These are phyloP conservation scores for Desmodus rotundus DNA, from an alignment of 2,113 vertebrate species.

Conservation along the genomic window DNA sequence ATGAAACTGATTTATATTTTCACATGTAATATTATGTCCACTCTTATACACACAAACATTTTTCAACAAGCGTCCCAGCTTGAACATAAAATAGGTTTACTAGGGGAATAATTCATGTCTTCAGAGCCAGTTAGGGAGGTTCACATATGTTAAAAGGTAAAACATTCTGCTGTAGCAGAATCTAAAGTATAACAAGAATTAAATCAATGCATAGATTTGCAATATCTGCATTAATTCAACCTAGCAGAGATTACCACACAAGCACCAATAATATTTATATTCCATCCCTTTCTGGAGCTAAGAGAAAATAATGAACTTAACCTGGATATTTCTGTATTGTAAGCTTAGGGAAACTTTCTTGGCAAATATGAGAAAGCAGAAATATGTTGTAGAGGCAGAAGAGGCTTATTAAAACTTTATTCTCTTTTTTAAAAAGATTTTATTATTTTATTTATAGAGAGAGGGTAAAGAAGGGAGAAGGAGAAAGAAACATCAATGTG, in stretches of 20 bases:
- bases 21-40: neutral
- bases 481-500: no score
- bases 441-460: no score
- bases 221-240: neutral
- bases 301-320: constrained; percentile 6
- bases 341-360: constrained; percentile 50
- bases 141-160: neutral
- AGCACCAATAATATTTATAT: neutral
- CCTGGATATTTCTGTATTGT: constrained; percentile 26
- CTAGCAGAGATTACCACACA: neutral
- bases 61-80: neutral
- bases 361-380: constrained; percentile 48
- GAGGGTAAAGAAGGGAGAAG: no score
- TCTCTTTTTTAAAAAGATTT: no score
- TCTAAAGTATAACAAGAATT: neutral
- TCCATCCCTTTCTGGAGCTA: neutral
- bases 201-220: neutral
- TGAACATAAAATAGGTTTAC: neutral
- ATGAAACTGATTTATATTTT: neutral
- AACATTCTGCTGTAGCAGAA: neutral
- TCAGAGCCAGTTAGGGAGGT: neutral
- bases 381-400: constrained; percentile 54
- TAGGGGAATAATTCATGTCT: neutral
- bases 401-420: neutral
- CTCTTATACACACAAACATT: neutral